Evolutionary conservation across 1,140 invertebrate species (phyloP).

Genomic region (Drosophila bocqueti): DNA sequence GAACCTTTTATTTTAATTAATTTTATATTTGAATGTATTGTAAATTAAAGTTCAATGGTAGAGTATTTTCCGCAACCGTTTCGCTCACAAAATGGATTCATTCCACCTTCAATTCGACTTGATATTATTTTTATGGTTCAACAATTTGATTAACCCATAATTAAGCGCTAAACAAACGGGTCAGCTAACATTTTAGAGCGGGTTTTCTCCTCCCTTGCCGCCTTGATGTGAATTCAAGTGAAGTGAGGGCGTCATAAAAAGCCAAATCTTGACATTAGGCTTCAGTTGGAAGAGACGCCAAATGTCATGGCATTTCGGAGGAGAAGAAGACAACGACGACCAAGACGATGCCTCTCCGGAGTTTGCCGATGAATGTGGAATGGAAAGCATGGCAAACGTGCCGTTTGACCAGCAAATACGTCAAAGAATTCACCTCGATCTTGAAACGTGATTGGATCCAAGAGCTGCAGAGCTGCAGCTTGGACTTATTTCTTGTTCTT

Average conservation of each 20-base stretch:
- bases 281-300: constrained; percentile 14
- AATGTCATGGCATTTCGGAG: constrained; percentile 74
- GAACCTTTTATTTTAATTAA: too few relatives aligned
- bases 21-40: background rate
- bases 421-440: constrained; percentile 81
- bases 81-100: background rate
- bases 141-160: constrained; percentile 43
- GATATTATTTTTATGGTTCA: constrained; percentile 31
- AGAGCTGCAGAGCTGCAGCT: constrained; percentile 6
- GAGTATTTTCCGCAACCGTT: background rate
- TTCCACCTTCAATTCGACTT: constrained; percentile 11
- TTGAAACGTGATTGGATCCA: constrained; percentile 77
- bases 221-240: background rate
- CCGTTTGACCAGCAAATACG: constrained; percentile 46
- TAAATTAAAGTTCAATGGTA: background rate
- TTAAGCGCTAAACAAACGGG: constrained; percentile 25
- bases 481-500: background rate
- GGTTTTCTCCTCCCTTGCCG: constrained; percentile 6
- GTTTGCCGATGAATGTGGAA: constrained; percentile 25
- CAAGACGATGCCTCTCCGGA: background rate
- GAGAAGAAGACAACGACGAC: constrained; percentile 5
- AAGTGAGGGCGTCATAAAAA: constrained; percentile 53
- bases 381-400: constrained; percentile 60
- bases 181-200: constrained; percentile 31
- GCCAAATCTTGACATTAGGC: constrained; percentile 67